Percentiles rank a stretch among this genome's conserved stretches.
Conservation (phyloP, 2,888 invertebrate genomes). For the Panopea generosa region DNA sequence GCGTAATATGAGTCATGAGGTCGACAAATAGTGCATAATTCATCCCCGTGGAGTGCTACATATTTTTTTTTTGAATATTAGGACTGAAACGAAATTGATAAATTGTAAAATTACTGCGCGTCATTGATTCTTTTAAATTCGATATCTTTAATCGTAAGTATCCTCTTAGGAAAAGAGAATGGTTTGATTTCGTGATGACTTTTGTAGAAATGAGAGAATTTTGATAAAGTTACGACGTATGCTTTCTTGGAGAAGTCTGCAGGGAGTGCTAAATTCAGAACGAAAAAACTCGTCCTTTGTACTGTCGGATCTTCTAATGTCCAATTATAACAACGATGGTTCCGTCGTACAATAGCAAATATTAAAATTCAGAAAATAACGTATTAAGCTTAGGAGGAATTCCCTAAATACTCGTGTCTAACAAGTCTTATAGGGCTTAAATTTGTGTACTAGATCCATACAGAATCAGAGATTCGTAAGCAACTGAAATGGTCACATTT, state of each 20-base stretch:
- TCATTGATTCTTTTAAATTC: slow-evolving; percentile 39
- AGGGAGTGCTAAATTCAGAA: slow-evolving; percentile 24
- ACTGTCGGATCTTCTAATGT: not conserved
- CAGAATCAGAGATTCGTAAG: too few species aligned
- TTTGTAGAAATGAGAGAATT: slow-evolving; percentile 30
- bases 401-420: too few species aligned
- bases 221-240: slow-evolving; percentile 41
- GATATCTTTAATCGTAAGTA: slow-evolving; percentile 33
- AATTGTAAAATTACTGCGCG: slow-evolving; percentile 38
- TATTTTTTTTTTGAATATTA: slow-evolving; percentile 38
- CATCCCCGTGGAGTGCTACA: slow-evolving; percentile 36
- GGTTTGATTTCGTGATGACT: slow-evolving; percentile 28
- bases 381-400: not conserved
- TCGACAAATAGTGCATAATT: slow-evolving; percentile 52
- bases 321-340: not conserved
- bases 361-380: not conserved
- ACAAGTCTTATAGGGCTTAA: too few species aligned
- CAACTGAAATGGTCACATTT: too few species aligned
- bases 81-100: slow-evolving; percentile 41
- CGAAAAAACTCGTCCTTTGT: slow-evolving; percentile 23
- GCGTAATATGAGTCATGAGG: slow-evolving; percentile 55
- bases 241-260: slow-evolving; percentile 20
- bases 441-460: too few species aligned
- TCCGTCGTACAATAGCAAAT: not conserved
- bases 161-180: slow-evolving; percentile 8